Evolutionary conservation across 1,140 invertebrate genomes (phyloP).

Genomic region (Achroia grisella): DNA sequence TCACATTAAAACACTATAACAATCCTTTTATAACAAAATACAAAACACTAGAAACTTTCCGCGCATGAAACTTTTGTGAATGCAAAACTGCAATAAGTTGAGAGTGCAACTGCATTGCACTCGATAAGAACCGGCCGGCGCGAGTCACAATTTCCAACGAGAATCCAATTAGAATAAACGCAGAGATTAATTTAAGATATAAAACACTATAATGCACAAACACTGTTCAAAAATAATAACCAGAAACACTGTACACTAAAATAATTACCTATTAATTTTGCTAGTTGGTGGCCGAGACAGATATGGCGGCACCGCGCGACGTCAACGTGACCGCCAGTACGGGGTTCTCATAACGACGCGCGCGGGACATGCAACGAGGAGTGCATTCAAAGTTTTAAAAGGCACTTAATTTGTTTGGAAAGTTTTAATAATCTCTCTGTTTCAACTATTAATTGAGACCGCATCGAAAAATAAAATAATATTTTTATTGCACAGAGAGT

Average conservation of each 20-base stretch:
- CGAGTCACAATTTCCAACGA: slow-evolving; percentile 65
- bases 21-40: slow-evolving; percentile 48
- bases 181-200: slow-evolving; percentile 35
- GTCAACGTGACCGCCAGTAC: slow-evolving; percentile 85
- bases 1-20: slow-evolving; percentile 63
- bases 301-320: slow-evolving; percentile 77
- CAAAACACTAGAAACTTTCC: slow-evolving; percentile 66
- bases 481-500: slow-evolving; percentile 70
- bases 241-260: slow-evolving; percentile 62
- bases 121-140: slow-evolving; percentile 73
- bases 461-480: slow-evolving; percentile 51
- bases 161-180: slow-evolving; percentile 64
- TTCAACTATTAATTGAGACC: slow-evolving; percentile 51
- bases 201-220: slow-evolving; percentile 57
- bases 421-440: slow-evolving; percentile 59
- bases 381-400: slow-evolving; percentile 72
- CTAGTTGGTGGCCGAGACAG: slow-evolving; percentile 82
- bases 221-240: slow-evolving; percentile 48
- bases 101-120: slow-evolving; percentile 73
- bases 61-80: slow-evolving; percentile 68
- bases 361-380: slow-evolving; percentile 78
- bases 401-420: slow-evolving; percentile 55
- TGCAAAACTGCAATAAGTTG: slow-evolving; percentile 73
- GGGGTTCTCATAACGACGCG: slow-evolving; percentile 85
- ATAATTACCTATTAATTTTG: slow-evolving; percentile 75